phyloP scores from a whole-genome alignment of 2,888 invertebrate species.

The Leptinotarsa peninsularis region DNA sequence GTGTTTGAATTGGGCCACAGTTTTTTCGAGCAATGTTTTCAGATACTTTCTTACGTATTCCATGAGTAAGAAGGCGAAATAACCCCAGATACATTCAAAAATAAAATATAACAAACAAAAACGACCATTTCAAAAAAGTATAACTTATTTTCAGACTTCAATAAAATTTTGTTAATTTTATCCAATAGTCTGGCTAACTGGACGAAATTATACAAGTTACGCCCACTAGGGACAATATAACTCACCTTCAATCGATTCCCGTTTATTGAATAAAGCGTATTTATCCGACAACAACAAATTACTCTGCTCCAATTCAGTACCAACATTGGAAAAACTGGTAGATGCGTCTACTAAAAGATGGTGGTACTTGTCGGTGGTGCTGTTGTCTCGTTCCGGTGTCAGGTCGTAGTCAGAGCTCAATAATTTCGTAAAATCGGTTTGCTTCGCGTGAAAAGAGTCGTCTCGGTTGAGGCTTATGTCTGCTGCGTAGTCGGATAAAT shows the following conservation, averaged over 20 bases:
- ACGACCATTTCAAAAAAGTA: too few relatives aligned
- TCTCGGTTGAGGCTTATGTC: not conserved
- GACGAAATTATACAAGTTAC: too few relatives aligned
- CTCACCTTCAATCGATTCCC: constrained; percentile 4
- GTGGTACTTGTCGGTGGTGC: constrained; percentile 44
- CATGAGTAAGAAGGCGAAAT: too few relatives aligned
- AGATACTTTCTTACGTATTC: too few relatives aligned
- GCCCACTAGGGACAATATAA: not conserved
- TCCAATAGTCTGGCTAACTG: too few relatives aligned
- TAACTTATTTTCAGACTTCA: too few relatives aligned
- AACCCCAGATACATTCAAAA: too few relatives aligned
- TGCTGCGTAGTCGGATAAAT: not conserved
- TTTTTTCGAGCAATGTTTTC: too few relatives aligned
- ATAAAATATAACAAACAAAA: too few relatives aligned
- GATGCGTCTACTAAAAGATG: constrained; percentile 44
- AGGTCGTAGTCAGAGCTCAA: constrained; percentile 50
- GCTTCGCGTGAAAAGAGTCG: not conserved
- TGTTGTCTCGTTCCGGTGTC: constrained; percentile 50
- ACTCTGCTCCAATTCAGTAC: not conserved
- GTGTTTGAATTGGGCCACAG: too few relatives aligned
- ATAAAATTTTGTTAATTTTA: too few relatives aligned
- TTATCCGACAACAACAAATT: constrained; percentile 22
- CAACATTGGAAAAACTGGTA: constrained; percentile 33
- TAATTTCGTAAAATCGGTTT: constrained; percentile 38
- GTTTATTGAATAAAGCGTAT: constrained; percentile 22